Percentiles rank a stretch among this genome's conserved stretches.
These are phyloP conservation scores for Lacanobia wlatinum DNA, from an alignment of 2,888 invertebrate species.

Conservation along the genomic window DNA sequence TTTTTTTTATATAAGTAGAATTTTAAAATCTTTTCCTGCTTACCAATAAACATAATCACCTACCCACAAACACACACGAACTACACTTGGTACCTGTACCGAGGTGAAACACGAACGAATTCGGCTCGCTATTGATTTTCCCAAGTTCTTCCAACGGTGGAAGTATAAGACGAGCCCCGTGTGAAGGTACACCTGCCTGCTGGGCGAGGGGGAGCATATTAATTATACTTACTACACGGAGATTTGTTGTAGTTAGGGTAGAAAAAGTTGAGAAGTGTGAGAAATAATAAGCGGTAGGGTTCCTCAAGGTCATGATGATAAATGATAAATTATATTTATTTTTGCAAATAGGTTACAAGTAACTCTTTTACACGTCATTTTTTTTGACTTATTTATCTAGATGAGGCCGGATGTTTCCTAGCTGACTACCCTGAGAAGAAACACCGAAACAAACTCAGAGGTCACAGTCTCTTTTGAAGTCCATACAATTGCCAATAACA, in stretches of 20 bases:
- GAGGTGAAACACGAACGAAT: conserved; percentile 22
- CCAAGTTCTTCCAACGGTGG: conserved; percentile 2
- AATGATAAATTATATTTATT: too few species aligned
- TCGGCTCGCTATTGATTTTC: conserved; percentile 47
- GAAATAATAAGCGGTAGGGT: neutral
- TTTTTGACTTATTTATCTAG: too few species aligned
- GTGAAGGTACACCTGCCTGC: conserved; percentile 61
- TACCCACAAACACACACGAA: neutral
- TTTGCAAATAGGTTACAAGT: too few species aligned
- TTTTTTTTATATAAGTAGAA: too few species aligned
- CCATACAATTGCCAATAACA: too few species aligned
- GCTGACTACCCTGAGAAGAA: too few species aligned
- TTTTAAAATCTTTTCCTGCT: too few species aligned
- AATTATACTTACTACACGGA: conserved; percentile 22
- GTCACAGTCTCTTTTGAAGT: too few species aligned
- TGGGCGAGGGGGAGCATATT: conserved; percentile 6
- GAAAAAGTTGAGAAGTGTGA: neutral
- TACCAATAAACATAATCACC: neutral
- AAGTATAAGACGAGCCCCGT: conserved; percentile 46
- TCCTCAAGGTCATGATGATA: too few species aligned
- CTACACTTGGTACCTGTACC: neutral
- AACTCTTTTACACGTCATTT: too few species aligned
- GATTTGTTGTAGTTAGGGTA: neutral
- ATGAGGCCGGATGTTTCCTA: too few species aligned
- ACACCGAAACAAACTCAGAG: too few species aligned